Conservation (phyloP, 2,113 vertebrate genomes). For the Nerophis ophidion region DNA sequence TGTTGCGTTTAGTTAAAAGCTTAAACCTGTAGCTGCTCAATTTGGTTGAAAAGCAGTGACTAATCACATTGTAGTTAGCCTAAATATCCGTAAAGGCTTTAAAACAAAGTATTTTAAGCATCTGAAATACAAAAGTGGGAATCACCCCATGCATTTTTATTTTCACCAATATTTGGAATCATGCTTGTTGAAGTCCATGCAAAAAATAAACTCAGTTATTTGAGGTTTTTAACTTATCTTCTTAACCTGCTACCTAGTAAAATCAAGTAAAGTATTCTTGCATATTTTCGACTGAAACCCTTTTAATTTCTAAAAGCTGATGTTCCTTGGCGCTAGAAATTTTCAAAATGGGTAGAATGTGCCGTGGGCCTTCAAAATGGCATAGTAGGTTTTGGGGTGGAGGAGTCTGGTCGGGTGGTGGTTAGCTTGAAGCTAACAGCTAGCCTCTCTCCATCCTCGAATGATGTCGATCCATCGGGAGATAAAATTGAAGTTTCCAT, state of each 20-base stretch:
- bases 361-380: too few species aligned
- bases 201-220: not conserved
- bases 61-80: not conserved
- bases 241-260: not conserved
- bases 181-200: not conserved
- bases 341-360: too few species aligned
- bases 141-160: constrained; percentile 18
- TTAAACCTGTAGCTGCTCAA: not conserved
- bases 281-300: too few species aligned
- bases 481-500: too few species aligned
- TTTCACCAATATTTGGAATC: constrained; percentile 38
- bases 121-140: constrained; percentile 2
- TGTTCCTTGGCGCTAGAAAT: too few species aligned
- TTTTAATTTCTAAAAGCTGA: too few species aligned
- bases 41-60: not conserved
- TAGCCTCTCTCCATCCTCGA: too few species aligned
- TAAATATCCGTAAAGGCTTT: not conserved
- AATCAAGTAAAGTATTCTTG: too few species aligned
- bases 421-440: too few species aligned
- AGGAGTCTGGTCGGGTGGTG: too few species aligned
- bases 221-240: not conserved
- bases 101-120: not conserved
- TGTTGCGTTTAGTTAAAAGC: not conserved
- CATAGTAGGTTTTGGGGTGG: too few species aligned
- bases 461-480: too few species aligned